Evolutionary conservation across 2,797 vertebrate species (phyloP), one percentile per base, ranked within the genome.

Genomic region (Clarias platycephalus): DNA sequence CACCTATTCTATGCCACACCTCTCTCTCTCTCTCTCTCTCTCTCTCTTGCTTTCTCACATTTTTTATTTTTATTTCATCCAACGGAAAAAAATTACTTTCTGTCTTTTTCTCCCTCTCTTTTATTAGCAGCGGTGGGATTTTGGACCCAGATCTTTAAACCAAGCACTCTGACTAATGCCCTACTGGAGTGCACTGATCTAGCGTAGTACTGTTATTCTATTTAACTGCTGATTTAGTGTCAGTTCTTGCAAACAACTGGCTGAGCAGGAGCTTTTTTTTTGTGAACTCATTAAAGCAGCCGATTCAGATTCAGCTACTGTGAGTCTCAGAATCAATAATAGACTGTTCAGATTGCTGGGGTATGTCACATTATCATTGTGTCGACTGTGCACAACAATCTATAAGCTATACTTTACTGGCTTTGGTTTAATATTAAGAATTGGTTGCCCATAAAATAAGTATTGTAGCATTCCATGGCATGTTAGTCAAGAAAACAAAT

Each of bases 151-250:
- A 77, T 76, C 82, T 82, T 64, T 84, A 87, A 80, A 86, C 84
- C 82, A 74, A 58, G 58, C 84, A 86, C 57, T 76, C 53, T 81
- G 68, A 84, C 84, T 81, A 81, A 87, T 85, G 84, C 76, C 84
- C 83, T 86, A 37, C 74, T 82, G 75, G 58, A 80, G 44, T 77
- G 84, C 75, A 60, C 84, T 79, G 75, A 77, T 87, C 68, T 82
- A 76, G 79, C 26, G 3, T 66, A 66, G 63, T 64, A 80, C 84
- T 81, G 85, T 84, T 83, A 86, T 84, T 79, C 84, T 86, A 85
- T 86, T 86, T 84, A 86, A 82, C 85, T 78, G 83, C 76, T 89
- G 84, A 87, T 89, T 83, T 85, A 83, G 75, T 78, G 82, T 89
- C 71, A 83, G 84, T 60, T 70, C 82, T 40, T 74, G 74, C 79